phyloP scores from a whole-genome alignment of 2,797 vertebrate species.

The Chelon labrosus region DNA sequence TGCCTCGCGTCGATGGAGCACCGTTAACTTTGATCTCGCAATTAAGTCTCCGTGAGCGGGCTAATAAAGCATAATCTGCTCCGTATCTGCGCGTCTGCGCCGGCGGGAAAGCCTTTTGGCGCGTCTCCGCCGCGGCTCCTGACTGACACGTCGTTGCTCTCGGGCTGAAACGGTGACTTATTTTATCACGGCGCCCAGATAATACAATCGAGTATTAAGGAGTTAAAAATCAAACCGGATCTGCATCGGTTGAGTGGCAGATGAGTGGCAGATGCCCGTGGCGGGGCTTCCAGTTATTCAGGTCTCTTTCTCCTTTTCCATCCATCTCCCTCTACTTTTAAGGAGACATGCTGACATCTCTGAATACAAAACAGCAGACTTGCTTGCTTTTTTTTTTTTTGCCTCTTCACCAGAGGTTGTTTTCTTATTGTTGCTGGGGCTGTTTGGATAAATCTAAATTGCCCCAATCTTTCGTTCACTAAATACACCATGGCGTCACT shows the following conservation, averaged over 20 bases:
- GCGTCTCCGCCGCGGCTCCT: conserved; percentile 54
- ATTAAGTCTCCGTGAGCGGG: conserved; percentile 79
- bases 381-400: conserved; percentile 25
- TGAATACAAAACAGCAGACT: conserved; percentile 26
- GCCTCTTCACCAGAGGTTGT: conserved; percentile 31
- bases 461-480: conserved; percentile 22
- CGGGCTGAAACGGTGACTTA: conserved; percentile 64
- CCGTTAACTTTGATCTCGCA: conserved; percentile 81
- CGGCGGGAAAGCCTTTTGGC: conserved; percentile 69
- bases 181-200: conserved; percentile 73
- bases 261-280: conserved; percentile 70
- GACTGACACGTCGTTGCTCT: conserved; percentile 74
- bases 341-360: conserved; percentile 46
- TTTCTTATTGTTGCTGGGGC: conserved; percentile 14
- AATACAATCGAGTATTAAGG: conserved; percentile 75
- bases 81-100: conserved; percentile 73
- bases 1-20: conserved; percentile 61
- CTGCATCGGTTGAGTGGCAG: conserved; percentile 69
- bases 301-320: conserved; percentile 35
- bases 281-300: conserved; percentile 51
- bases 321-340: conserved; percentile 46
- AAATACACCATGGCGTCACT: conserved; percentile 38
- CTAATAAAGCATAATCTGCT: conserved; percentile 81
- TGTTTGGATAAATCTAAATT: conserved; percentile 35
- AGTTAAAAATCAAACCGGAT: conserved; percentile 74